Evolutionary conservation across 2,888 invertebrate species (phyloP).

Genomic region (Tenthredo scrophulariae): DNA sequence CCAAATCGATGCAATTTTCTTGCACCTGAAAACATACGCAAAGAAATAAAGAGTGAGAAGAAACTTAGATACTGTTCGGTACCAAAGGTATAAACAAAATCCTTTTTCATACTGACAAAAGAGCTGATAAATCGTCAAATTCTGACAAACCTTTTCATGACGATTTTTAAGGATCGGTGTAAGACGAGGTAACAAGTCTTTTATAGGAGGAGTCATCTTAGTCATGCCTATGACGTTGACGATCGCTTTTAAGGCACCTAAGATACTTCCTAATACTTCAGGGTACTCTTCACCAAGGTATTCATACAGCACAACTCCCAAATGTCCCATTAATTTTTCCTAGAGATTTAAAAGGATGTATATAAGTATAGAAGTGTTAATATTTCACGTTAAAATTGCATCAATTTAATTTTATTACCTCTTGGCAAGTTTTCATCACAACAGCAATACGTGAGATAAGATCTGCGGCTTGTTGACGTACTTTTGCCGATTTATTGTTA

Average conservation of each 20-base stretch:
- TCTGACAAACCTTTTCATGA: constrained; percentile 81
- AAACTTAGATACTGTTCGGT: constrained; percentile 6
- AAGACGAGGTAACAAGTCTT: constrained; percentile 96
- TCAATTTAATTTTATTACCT: constrained; percentile 80
- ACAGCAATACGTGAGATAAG: constrained; percentile 98
- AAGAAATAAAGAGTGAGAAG: constrained; percentile 31
- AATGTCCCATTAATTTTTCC: constrained; percentile 99
- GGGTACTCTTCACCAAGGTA: constrained; percentile 99
- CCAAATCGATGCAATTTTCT: constrained; percentile 99
- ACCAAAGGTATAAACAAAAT: neutral
- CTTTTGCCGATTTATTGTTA: constrained; percentile 99
- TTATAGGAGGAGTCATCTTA: constrained; percentile 99
- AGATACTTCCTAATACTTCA: constrained; percentile 98
- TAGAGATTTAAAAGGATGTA: constrained; percentile 70
- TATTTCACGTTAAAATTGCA: neutral
- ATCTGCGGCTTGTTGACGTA: constrained; percentile 99
- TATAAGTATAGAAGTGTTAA: neutral
- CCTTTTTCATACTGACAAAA: neutral
- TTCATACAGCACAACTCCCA: constrained; percentile 99
- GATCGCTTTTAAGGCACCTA: constrained; percentile 99
- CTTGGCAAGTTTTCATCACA: constrained; percentile 99
- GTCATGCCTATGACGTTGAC: constrained; percentile 99
- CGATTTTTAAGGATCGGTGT: constrained; percentile 99
- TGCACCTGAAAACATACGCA: constrained; percentile 86
- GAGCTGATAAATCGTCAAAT: constrained; percentile 10